Percentiles rank a stretch among this genome's conserved stretches.
These are phyloP conservation scores for Melipona quadrifasciata DNA, from an alignment of 1,140 invertebrate genomes.

Conservation along the genomic window DNA sequence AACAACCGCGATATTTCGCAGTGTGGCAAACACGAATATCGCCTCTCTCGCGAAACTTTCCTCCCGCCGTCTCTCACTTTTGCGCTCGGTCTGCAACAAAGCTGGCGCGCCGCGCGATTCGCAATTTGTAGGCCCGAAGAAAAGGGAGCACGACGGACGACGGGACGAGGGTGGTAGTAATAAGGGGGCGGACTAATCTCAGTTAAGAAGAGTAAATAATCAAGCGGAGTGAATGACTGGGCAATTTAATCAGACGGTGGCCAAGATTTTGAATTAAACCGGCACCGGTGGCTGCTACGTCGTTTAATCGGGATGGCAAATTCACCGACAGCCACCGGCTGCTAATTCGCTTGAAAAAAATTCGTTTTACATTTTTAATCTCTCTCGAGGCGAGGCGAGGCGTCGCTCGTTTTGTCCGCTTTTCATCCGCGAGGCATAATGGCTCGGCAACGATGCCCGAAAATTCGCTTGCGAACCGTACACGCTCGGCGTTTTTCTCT, in stretches of 20 bases:
- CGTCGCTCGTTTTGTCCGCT: slow-evolving; percentile 6
- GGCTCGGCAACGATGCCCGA: slow-evolving; percentile 26
- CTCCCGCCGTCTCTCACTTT: too few relatives aligned
- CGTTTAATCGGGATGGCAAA: slow-evolving; percentile 61
- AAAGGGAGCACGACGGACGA: background rate
- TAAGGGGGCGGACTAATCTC: slow-evolving; percentile 65
- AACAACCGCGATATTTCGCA: slow-evolving; percentile 1
- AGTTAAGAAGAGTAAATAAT: slow-evolving; percentile 70
- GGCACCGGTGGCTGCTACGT: slow-evolving; percentile 3
- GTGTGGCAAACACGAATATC: slow-evolving; percentile 4
- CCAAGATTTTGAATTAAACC: slow-evolving; percentile 63
- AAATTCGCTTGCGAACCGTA: slow-evolving; percentile 27
- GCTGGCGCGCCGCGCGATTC: background rate
- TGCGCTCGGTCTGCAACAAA: background rate
- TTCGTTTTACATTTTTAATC: slow-evolving; percentile 32
- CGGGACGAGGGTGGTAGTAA: slow-evolving; percentile 34
- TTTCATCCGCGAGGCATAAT: background rate
- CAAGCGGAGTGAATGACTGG: slow-evolving; percentile 63
- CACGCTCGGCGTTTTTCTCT: background rate
- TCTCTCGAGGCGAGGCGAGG: background rate
- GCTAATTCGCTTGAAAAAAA: slow-evolving; percentile 48
- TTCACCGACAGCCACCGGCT: slow-evolving; percentile 31
- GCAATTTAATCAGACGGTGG: slow-evolving; percentile 64
- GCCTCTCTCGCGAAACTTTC: background rate
- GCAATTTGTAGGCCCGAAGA: slow-evolving; percentile 4